Conservation (phyloP, 2,888 invertebrate species). For the Ptychoptera contaminata region DNA sequence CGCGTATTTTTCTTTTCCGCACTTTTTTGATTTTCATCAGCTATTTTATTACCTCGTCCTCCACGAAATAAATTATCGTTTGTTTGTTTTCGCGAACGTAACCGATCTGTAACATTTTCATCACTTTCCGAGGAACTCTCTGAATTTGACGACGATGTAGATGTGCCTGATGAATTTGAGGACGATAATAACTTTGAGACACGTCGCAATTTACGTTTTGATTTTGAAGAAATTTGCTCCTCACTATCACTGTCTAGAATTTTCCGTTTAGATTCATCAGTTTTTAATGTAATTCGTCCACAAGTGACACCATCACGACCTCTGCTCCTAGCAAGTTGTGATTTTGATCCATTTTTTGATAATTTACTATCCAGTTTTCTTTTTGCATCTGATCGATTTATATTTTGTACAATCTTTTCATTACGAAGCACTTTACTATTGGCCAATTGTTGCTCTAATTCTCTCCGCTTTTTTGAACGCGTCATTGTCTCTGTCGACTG, state of each 20-base stretch:
- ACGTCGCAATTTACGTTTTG: neutral
- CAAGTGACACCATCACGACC: too few species aligned
- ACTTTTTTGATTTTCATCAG: slow-evolving; percentile 9
- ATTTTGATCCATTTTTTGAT: slow-evolving; percentile 5
- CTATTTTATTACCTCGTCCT: slow-evolving; percentile 15
- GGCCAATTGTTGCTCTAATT: slow-evolving; percentile 25
- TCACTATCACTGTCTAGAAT: slow-evolving; percentile 7
- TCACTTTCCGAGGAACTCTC: neutral
- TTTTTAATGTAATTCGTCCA: neutral
- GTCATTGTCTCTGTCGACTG: slow-evolving; percentile 26
- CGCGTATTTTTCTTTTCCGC: slow-evolving; percentile 20
- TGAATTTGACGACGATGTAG: neutral
- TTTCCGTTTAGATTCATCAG: slow-evolving; percentile 12
- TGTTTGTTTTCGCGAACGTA: slow-evolving; percentile 20
- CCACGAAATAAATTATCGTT: slow-evolving; percentile 22
- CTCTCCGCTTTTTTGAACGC: slow-evolving; percentile 26
- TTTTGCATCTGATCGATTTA: neutral
- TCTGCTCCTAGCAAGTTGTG: slow-evolving; percentile 5
- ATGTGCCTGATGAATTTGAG: slow-evolving; percentile 1
- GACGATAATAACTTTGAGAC: slow-evolving; percentile 1
- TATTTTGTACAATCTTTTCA: slow-evolving; percentile 25
- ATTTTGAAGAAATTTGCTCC: slow-evolving; percentile 4
- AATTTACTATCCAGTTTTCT: slow-evolving; percentile 2
- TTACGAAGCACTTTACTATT: slow-evolving; percentile 28
- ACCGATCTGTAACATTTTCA: slow-evolving; percentile 6